Base-by-base conservation (phyloP, 2,113 vertebrate genomes). In the Burhinus oedicnemus region DNA sequence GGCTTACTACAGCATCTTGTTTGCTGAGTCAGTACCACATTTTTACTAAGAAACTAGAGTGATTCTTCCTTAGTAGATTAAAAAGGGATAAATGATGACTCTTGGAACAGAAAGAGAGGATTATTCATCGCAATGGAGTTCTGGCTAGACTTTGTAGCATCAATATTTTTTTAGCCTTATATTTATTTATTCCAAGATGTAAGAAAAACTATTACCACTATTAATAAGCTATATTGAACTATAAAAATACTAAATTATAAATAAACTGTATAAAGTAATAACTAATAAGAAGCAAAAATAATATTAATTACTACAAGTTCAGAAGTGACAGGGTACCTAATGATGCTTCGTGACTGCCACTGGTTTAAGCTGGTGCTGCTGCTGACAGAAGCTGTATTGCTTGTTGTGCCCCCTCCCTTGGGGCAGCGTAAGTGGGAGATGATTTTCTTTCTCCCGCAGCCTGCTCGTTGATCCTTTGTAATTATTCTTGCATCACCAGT, bases 341-440 rank as follows among this genome's bases (percentile, higher is more conserved):
- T 5, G 23, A 6, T 36, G 19, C 32, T 26, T 32, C 8, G 38
- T 83, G 38, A 6, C 27, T 5, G 38, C 27, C 49, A 42, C 42
- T 75, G 34, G 40, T 21, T 57, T 22, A 18, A n/a, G 40, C 51
- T 60, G 75, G 26, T 82, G 52, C 52, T 61, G 68, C 74, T 40
- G 68, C 74, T 40, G 30, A 1, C 34, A 70, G 87, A 38, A 60
- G 62, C 66, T 17, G 7, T 12, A 4, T 2, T 25, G 23, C 49
- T 44, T 7, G 3, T 49, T 44, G n/a, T 70, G 58, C 27, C 30
- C 8, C 21, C 4, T 65, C 18, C 38, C 36, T 66, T 34, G 32
- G 29, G 38, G 54, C 61, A 52, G 26, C 2, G 0, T 14, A 23
- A 62, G 29, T 15, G 34, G 47, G 65, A 60, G 44, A 20, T 0